Percentiles rank a stretch among this genome's conserved stretches.
These are phyloP conservation scores for Bombus confusus DNA, from an alignment of 1,140 invertebrate species.

Conservation along the genomic window DNA sequence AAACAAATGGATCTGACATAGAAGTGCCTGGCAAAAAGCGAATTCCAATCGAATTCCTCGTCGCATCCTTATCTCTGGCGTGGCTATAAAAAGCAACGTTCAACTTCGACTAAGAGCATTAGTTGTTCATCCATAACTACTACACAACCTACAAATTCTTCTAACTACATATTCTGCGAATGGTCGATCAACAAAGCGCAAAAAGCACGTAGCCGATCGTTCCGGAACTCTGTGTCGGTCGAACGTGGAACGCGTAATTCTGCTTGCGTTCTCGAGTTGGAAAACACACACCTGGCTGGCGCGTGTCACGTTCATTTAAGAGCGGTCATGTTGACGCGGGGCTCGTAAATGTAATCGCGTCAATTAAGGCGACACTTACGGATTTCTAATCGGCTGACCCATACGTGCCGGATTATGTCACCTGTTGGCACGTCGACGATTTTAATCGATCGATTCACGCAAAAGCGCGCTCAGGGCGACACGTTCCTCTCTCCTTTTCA, in stretches of 20 bases:
- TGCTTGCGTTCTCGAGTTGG: background rate
- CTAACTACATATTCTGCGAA: background rate
- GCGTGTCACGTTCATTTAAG: conserved; percentile 37
- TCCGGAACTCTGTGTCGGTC: background rate
- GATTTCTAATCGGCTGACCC: conserved; percentile 56
- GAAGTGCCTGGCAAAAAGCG: background rate
- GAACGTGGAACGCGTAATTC: conserved; percentile 17
- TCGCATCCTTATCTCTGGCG: background rate
- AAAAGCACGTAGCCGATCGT: background rate
- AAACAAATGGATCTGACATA: background rate
- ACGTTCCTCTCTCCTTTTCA: conserved; percentile 4
- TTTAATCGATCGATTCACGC: conserved; percentile 51
- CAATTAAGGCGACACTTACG: conserved; percentile 55
- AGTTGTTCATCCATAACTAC: conserved; percentile 13
- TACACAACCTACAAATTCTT: background rate
- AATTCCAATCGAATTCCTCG: conserved; percentile 12
- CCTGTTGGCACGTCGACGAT: conserved; percentile 28
- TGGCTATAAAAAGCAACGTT: background rate
- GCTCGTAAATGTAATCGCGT: conserved; percentile 52
- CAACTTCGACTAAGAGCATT: background rate
- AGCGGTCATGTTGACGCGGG: conserved; percentile 8
- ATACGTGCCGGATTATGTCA: conserved; percentile 46
- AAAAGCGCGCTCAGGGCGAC: background rate
- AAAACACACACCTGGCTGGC: conserved; percentile 48
- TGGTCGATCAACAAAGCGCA: conserved; percentile 6